These are phyloP conservation scores for Malurus alboscapulatus DNA, from an alignment of 2,113 vertebrate species.

Conservation along the genomic window DNA sequence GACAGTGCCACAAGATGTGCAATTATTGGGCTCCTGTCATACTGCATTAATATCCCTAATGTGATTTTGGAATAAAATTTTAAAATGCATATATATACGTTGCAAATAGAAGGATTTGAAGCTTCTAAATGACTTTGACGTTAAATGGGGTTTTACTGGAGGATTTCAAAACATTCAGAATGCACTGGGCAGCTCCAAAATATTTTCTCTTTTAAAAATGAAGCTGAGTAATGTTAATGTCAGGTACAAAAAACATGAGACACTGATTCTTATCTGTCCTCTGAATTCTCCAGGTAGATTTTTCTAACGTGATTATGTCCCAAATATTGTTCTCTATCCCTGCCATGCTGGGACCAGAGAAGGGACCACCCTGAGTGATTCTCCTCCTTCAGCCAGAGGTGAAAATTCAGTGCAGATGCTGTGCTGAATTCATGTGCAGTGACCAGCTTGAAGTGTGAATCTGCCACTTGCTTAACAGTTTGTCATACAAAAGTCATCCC, in stretches of 20 bases:
- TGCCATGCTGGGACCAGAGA: not conserved
- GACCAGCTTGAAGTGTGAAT: not conserved
- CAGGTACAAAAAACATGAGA: not conserved
- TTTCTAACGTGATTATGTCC: not conserved
- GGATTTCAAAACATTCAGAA: not conserved
- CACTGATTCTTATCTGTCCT: not conserved
- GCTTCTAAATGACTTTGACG: not conserved
- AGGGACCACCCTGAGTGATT: not conserved
- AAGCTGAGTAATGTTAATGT: not conserved
- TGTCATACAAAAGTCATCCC: not conserved
- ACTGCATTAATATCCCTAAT: not conserved
- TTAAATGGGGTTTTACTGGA: not conserved
- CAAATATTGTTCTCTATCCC: not conserved
- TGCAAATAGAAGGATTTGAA: not conserved
- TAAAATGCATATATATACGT: not conserved
- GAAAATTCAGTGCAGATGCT: slow-evolving; percentile 20
- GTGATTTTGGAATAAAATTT: not conserved
- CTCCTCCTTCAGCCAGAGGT: not conserved
- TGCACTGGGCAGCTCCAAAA: not conserved
- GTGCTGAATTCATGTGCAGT: not conserved
- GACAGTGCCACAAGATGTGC: not conserved
- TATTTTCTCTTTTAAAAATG: not conserved
- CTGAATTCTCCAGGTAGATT: not conserved
- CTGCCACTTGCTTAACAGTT: not conserved
- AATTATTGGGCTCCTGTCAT: not conserved